Evolutionary conservation across 2,888 invertebrate species (phyloP), one percentile per base, ranked within the genome.

Genomic region (Thera britannica): DNA sequence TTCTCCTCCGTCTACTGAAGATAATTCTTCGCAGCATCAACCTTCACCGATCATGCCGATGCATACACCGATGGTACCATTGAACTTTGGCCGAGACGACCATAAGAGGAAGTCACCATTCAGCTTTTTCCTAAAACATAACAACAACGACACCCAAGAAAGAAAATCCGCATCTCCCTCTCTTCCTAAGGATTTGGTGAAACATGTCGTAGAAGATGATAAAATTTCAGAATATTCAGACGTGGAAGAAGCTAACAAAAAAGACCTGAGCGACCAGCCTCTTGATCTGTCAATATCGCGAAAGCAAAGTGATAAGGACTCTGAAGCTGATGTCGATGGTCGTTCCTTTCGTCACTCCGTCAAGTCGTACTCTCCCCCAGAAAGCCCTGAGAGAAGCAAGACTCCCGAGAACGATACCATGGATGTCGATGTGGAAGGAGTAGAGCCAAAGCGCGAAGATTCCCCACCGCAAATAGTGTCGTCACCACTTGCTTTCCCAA

Each of bases 401-500:
- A 94, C 94, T 63, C 89, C 90, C 9, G 93, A 93, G 76, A 90
- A 93, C 68, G 94, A 94, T 66, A 94, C 94, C 2, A 94, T 93
- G 36, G 94, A 94, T 73, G 94, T 95, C 8, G 95, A 95, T 69
- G 90, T 95, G 0, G 95, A 95, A 72, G 95, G 92, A 5, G 90
- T 93, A 62, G 93, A 93, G 72, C 86, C 92, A 2, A 92, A 92
- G 75, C 81, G 90, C 34, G 92, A 91, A 60, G 89, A 92, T 64
- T 89, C 90, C 3, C 90, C 92, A 3, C 83, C 85, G 4, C 89
- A 87, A 23, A 75, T 92, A 48, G 81, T 90, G 1, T 88, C 93
- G 1, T 94, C 95, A 1, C 94, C 95, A 0, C 95, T 97, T 92
- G 96, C 96, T 0, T 98, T 97, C 79, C 98, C 98, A 0, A 95